Base-by-base conservation (phyloP, 2,888 invertebrate species). In the Amitus sp. region DNA sequence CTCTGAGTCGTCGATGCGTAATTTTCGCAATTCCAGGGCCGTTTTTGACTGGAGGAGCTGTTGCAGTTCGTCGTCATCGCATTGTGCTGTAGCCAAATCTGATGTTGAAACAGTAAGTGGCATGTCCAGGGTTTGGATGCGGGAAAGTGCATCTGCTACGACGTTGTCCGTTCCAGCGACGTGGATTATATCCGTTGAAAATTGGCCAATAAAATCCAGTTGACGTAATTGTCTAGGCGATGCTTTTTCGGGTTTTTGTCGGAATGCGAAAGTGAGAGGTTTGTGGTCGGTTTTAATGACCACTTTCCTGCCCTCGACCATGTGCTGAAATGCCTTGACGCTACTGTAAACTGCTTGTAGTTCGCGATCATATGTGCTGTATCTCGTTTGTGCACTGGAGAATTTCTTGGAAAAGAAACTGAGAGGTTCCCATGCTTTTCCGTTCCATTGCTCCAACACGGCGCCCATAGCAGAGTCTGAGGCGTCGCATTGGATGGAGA, bases 371-470 rank as follows among this genome's bases (percentile, higher is more conserved):
- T 67, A 73, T 1, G 73, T 54, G 40, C 67, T 65, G 61, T 74
- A 77, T 17, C 67, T 72, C 1, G 1, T 30, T 52, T 76, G 68
- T 0, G 74, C 47, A 0, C 50, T 17, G 10, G 47, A 62, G 1
- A 76, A 55, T 48, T 74, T 73, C 48, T 56, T 67, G 0, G 72
- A 69, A 55, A 72, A 76, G 34, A 74, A 76, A 0, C 48, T 60
- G 1, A 73, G 49, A 2, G 73, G 70, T 46, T 68, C 33, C 73
- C 73, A 73, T 0, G 2, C 30, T 2, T 42, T 49, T 0, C 51
- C 42, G 9, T 42, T 46, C 2, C 18, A 18, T 47, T 75, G 71
- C 12, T 77, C 66, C 10, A 76, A 48, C 0, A 59, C 67, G 0
- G 66, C 73, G 0, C 74, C 73, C 3, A 73, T 51, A 1, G 70